A percentile compares a stretch with the other conserved stretches of the same genome.
Evolutionary conservation across 2,797 vertebrate genomes (phyloP).

Genomic region (Pagetopsis macropterus): DNA sequence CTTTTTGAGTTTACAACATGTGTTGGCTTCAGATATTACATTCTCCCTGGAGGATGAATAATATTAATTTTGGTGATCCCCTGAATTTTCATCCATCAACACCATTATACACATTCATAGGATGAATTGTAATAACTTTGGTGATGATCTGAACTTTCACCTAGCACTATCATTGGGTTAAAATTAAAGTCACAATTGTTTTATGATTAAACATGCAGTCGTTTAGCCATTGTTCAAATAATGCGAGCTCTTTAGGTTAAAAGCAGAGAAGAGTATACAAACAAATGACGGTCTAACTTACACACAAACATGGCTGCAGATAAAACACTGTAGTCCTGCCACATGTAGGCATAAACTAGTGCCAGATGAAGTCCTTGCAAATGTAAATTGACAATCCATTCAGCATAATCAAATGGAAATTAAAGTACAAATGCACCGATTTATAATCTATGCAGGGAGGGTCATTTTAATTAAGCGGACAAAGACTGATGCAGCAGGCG

Average conservation of each 20-base stretch:
- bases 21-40: no score
- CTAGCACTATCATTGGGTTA: no score
- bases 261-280: background rate
- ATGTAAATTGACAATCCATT: slow-evolving; percentile 83
- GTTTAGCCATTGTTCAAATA: background rate
- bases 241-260: background rate
- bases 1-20: no score
- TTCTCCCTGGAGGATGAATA: no score
- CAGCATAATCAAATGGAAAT: slow-evolving; percentile 86
- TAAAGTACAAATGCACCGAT: slow-evolving; percentile 80
- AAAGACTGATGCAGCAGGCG: slow-evolving; percentile 71
- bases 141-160: no score
- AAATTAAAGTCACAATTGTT: no score
- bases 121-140: no score
- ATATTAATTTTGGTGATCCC: no score
- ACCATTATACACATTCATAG: no score
- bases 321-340: slow-evolving; percentile 25
- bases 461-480: slow-evolving; percentile 81
- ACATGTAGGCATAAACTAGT: slow-evolving; percentile 39
- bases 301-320: slow-evolving; percentile 45
- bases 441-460: slow-evolving; percentile 81
- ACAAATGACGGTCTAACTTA: slow-evolving; percentile 23
- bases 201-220: background rate
- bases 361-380: slow-evolving; percentile 79
- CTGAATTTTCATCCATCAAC: no score